phyloP scores from a whole-genome alignment of 2,797 vertebrate species.

The Phoxinus dragarum region DNA sequence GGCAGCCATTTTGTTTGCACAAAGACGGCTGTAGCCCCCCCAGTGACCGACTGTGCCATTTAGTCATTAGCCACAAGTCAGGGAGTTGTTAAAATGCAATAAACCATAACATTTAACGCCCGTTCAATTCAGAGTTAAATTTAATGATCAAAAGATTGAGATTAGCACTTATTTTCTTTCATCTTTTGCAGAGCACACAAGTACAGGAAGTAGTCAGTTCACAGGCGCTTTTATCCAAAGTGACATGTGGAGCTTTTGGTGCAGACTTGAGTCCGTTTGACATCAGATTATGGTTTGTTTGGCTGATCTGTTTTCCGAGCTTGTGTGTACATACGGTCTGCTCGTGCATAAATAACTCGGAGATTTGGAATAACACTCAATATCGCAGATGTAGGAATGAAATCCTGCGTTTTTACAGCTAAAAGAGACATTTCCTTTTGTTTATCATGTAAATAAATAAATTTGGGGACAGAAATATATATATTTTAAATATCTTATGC shows the following conservation, averaged over 20 bases:
- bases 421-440: background rate
- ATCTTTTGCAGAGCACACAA: background rate
- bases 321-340: background rate
- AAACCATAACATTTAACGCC: slow-evolving; percentile 32
- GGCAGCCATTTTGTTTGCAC: slow-evolving; percentile 48
- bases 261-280: background rate
- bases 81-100: slow-evolving; percentile 29
- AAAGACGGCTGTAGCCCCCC: slow-evolving; percentile 33
- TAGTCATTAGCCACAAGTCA: slow-evolving; percentile 52
- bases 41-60: slow-evolving; percentile 34
- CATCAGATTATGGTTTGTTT: background rate
- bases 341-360: background rate
- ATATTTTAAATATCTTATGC: background rate
- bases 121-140: slow-evolving; percentile 41
- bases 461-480: background rate
- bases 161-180: slow-evolving; percentile 27
- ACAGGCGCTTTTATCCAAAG: background rate
- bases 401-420: background rate
- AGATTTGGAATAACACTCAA: too few relatives aligned
- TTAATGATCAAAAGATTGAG: slow-evolving; percentile 36
- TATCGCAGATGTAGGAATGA: background rate
- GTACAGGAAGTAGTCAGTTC: background rate
- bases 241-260: background rate
- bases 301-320: background rate
- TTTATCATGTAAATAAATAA: background rate